phyloP scores from a whole-genome alignment of 2,888 invertebrate genomes.

The Ophonus ardosiacus region DNA sequence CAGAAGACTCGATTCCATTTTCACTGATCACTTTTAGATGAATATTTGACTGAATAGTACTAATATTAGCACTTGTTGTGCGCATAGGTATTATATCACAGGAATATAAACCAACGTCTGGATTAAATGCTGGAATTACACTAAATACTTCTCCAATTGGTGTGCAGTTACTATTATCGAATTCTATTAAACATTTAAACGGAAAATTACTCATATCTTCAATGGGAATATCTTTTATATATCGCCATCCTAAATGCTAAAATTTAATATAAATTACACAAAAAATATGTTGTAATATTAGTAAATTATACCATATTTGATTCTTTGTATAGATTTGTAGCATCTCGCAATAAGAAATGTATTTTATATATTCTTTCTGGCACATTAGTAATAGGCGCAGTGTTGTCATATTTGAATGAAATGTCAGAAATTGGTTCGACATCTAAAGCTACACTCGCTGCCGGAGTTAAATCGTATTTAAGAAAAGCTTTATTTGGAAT shows the following conservation, averaged over 20 bases:
- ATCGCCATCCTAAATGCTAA: not conserved
- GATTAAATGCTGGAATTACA: conserved; percentile 72
- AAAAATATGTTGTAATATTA: not conserved
- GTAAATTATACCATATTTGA: conserved; percentile 72
- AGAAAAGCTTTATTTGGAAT: conserved; percentile 71
- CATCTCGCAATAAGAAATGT: conserved; percentile 71
- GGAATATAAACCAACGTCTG: conserved; percentile 73
- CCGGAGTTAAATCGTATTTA: conserved; percentile 72
- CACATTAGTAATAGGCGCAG: conserved; percentile 71
- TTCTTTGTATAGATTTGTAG: conserved; percentile 69
- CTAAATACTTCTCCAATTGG: conserved; percentile 71
- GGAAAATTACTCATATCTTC: conserved; percentile 70
- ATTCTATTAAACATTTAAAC: conserved; percentile 73
- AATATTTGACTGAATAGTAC: conserved; percentile 71
- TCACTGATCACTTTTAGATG: conserved; percentile 71
- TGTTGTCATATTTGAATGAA: conserved; percentile 67
- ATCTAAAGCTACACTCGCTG: conserved; percentile 71
- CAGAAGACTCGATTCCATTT: conserved; percentile 69
- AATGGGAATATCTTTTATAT: not conserved
- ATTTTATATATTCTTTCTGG: conserved; percentile 64
- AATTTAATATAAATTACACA: not conserved
- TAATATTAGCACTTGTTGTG: conserved; percentile 69
- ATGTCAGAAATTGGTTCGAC: conserved; percentile 71
- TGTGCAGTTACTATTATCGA: conserved; percentile 70
- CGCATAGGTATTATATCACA: conserved; percentile 72